phyloP scores from a whole-genome alignment of 2,113 vertebrate genomes.

The Cacatua alba region DNA sequence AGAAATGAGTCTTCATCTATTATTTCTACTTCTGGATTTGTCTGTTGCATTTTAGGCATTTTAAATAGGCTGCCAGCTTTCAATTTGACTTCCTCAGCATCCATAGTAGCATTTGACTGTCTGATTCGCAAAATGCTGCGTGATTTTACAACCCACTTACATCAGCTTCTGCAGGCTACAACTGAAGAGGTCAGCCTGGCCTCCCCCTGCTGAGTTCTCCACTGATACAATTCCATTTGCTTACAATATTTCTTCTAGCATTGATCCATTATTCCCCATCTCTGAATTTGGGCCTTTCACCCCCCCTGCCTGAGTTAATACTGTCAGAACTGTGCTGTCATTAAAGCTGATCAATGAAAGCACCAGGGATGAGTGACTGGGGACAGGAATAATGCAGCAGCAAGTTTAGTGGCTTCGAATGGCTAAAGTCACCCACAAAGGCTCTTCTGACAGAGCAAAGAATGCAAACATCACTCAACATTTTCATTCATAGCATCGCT shows the following conservation, averaged over 20 bases:
- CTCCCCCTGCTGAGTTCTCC: background rate
- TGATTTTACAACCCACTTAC: background rate
- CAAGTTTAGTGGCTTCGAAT: background rate
- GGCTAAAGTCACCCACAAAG: background rate
- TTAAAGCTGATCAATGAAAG: background rate
- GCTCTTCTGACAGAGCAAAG: background rate
- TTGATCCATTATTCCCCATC: background rate
- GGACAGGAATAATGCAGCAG: background rate
- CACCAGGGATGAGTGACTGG: background rate
- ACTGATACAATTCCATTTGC: background rate
- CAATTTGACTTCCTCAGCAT: background rate
- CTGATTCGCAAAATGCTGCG: background rate
- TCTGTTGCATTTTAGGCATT: background rate
- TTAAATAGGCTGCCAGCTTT: background rate
- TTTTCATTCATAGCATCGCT: background rate
- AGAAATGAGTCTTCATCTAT: background rate
- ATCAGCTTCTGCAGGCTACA: background rate
- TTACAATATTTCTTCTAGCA: background rate
- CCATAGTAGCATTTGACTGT: background rate
- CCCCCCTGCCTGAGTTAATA: accelerated
- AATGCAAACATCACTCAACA: background rate
- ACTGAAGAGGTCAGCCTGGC: background rate
- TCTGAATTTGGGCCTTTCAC: background rate
- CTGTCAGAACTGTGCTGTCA: background rate
- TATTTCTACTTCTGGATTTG: background rate